Conservation (phyloP, 2,888 invertebrate species). For the Isoperla grammatica region DNA sequence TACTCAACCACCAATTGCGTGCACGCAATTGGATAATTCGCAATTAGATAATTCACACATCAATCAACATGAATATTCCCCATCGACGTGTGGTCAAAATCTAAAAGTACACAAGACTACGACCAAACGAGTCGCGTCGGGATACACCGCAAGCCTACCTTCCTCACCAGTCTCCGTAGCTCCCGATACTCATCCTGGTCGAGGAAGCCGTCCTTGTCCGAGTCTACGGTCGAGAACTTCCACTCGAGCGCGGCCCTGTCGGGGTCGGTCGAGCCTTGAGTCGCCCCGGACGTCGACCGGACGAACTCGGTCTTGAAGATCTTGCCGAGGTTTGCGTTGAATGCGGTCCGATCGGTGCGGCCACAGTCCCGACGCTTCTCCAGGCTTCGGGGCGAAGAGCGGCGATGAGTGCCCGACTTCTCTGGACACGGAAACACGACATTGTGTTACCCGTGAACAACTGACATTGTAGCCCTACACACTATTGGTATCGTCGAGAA, state of each 20-base stretch:
- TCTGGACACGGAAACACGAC: constrained; percentile 40
- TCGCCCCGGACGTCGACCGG: constrained; percentile 29
- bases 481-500: no score
- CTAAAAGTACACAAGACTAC: no score
- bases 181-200: constrained; percentile 79
- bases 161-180: constrained; percentile 74
- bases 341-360: constrained; percentile 65
- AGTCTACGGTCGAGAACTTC: constrained; percentile 85
- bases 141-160: constrained; percentile 45
- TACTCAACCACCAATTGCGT: no score
- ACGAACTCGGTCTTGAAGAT: constrained; percentile 76
- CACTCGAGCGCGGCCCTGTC: constrained; percentile 62
- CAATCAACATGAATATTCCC: no score
- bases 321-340: constrained; percentile 79
- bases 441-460: no score
- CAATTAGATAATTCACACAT: no score
- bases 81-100: no score
- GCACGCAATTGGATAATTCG: no score
- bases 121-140: no score
- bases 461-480: no score
- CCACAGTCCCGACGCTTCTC: constrained; percentile 52
- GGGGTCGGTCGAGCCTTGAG: constrained; percentile 22
- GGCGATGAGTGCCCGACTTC: constrained; percentile 55
- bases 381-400: constrained; percentile 53
- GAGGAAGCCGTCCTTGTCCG: constrained; percentile 68